phyloP scores from a whole-genome alignment of 2,113 vertebrate species.

The Suncus etruscus region DNA sequence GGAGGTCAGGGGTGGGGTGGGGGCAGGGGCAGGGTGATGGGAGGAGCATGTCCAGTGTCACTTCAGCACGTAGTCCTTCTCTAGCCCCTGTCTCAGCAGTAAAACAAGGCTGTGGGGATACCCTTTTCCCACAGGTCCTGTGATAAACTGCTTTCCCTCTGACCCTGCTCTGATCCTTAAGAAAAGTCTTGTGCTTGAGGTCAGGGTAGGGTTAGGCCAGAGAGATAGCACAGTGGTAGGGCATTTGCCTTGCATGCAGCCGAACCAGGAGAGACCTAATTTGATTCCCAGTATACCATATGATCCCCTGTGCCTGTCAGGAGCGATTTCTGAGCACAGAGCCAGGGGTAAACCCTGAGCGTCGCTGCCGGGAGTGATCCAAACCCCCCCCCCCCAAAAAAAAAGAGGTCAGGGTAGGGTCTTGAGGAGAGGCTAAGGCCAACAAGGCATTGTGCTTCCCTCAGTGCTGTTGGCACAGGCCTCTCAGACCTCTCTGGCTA shows the following conservation, averaged over 20 bases:
- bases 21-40: not conserved
- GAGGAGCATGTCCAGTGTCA: not conserved
- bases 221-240: too few species aligned
- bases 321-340: too few species aligned
- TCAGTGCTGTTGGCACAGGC: accelerated
- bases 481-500: not conserved
- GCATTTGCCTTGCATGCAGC: too few species aligned
- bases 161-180: not conserved
- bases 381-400: too few species aligned
- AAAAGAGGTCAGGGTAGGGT: not conserved
- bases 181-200: not conserved
- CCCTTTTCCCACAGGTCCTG: not conserved
- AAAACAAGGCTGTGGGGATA: not conserved
- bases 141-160: not conserved
- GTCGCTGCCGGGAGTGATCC: too few species aligned
- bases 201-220: not conserved
- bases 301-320: too few species aligned
- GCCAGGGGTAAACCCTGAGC: too few species aligned
- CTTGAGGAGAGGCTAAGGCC: not conserved
- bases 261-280: too few species aligned
- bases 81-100: not conserved
- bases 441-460: not conserved
- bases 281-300: too few species aligned
- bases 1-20: accelerated
- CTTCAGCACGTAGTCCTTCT: not conserved